These are phyloP conservation scores for Podarcis cretensis DNA, from an alignment of 2,113 vertebrate species.

Conservation along the genomic window DNA sequence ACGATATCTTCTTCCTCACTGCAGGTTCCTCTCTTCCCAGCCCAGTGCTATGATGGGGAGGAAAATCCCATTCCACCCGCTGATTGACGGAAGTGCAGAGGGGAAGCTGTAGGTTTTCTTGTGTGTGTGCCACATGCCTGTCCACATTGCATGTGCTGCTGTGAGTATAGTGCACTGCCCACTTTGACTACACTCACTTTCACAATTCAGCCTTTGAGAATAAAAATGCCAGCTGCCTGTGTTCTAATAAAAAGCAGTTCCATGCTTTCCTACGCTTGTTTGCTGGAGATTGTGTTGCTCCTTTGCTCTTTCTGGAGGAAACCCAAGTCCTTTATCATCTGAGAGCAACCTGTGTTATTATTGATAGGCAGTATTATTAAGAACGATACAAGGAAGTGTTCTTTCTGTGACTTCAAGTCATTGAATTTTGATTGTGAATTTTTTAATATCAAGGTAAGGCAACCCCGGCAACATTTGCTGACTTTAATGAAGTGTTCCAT, in stretches of 20 bases:
- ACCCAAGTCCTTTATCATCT: background rate
- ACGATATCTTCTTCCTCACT: too few relatives aligned
- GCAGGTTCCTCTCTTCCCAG: too few relatives aligned
- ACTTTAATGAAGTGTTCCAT: constrained; percentile 29
- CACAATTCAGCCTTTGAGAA: too few relatives aligned
- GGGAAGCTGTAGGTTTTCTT: too few relatives aligned
- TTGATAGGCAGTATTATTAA: background rate
- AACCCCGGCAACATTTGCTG: constrained; percentile 10
- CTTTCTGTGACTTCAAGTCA: constrained; percentile 31
- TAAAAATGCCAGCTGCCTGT: too few relatives aligned
- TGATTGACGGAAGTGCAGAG: too few relatives aligned
- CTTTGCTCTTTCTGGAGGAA: background rate
- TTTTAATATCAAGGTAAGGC: constrained; percentile 30
- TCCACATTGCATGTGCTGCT: too few relatives aligned
- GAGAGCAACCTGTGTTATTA: background rate
- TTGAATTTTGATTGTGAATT: constrained; percentile 27
- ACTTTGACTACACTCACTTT: too few relatives aligned
- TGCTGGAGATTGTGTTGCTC: background rate
- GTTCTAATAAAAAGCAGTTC: background rate
- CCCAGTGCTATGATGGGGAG: too few relatives aligned
- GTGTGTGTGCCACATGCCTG: too few relatives aligned
- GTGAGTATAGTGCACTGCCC: too few relatives aligned
- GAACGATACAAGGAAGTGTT: background rate
- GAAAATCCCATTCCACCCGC: too few relatives aligned
- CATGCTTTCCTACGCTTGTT: background rate